Evolutionary conservation across 2,113 vertebrate genomes (phyloP).

Genomic region (Xenus cinereus): DNA sequence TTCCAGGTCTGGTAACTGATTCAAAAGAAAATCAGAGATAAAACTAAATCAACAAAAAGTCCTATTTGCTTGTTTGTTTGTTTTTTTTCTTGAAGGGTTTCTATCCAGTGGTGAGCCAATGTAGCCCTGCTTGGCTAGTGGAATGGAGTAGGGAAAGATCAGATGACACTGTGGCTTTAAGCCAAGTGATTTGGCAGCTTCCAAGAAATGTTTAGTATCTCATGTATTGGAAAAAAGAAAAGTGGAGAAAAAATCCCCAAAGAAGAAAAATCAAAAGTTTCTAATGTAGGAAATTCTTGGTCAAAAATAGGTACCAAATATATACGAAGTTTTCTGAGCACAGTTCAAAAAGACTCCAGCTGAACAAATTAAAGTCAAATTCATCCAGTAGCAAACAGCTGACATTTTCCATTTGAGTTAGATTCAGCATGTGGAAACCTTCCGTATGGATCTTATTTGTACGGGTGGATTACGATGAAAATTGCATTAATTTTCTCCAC

Average conservation of each 20-base stretch:
- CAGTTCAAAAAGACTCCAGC: conserved; percentile 43
- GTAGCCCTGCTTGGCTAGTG: not conserved
- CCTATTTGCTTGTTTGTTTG: not conserved
- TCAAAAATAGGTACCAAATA: conserved; percentile 31
- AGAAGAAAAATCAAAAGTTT: not conserved
- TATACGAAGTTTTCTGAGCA: conserved; percentile 4
- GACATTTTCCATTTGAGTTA: conserved; percentile 78
- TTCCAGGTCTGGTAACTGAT: not conserved
- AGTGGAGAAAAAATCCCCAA: not conserved
- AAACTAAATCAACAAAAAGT: not conserved
- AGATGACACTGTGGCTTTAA: not conserved
- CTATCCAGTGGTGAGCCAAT: not conserved
- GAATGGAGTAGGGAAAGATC: not conserved
- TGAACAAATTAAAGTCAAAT: conserved; percentile 67
- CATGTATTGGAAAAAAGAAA: not conserved
- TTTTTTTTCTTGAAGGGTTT: not conserved
- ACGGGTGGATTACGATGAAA: conserved; percentile 76
- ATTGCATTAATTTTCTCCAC: conserved; percentile 79
- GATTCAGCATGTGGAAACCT: conserved; percentile 73
- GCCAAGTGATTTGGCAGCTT: not conserved
- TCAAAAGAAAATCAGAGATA: not conserved
- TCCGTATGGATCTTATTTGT: conserved; percentile 75
- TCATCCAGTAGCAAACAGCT: conserved; percentile 70
- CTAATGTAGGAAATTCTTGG: not conserved
- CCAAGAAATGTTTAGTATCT: not conserved